Conservation (phyloP, 2,888 invertebrate genomes). For the Meliscaeva auricollis region DNA sequence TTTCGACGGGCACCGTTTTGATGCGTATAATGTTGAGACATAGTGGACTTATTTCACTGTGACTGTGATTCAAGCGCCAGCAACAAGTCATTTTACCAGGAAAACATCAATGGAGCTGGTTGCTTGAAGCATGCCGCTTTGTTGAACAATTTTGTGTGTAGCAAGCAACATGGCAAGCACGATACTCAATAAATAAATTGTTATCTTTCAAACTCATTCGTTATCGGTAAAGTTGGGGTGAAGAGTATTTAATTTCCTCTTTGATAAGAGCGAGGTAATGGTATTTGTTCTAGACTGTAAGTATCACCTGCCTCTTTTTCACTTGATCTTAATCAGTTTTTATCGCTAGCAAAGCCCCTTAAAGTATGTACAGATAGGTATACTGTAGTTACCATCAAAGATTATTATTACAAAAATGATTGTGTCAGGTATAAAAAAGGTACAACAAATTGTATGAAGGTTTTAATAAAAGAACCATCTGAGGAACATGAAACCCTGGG, state of each 20-base stretch:
- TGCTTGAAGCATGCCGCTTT: conserved; percentile 7
- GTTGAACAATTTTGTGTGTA: background rate
- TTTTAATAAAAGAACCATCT: background rate
- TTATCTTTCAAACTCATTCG: background rate
- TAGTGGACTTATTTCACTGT: conserved; percentile 42
- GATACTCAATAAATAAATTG: background rate
- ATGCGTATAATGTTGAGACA: conserved; percentile 6
- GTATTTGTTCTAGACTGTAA: background rate
- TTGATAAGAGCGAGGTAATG: conserved; percentile 27
- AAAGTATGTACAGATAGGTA: background rate
- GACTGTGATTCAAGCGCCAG: conserved; percentile 71
- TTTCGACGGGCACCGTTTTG: conserved; percentile 2
- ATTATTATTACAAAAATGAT: background rate
- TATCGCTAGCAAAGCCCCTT: background rate
- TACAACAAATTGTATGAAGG: conserved; percentile 9
- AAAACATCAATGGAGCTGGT: conserved; percentile 22
- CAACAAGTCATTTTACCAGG: conserved; percentile 68
- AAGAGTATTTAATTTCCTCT: conserved; percentile 24
- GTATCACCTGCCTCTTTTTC: background rate
- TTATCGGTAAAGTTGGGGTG: background rate
- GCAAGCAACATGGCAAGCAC: too few relatives aligned
- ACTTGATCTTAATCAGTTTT: too few relatives aligned
- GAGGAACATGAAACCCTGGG: conserved; percentile 48
- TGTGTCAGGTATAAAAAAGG: conserved; percentile 11
- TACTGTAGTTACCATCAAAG: background rate